phyloP scores from a whole-genome alignment of 2,888 invertebrate species.

The Diploptera punctata region DNA sequence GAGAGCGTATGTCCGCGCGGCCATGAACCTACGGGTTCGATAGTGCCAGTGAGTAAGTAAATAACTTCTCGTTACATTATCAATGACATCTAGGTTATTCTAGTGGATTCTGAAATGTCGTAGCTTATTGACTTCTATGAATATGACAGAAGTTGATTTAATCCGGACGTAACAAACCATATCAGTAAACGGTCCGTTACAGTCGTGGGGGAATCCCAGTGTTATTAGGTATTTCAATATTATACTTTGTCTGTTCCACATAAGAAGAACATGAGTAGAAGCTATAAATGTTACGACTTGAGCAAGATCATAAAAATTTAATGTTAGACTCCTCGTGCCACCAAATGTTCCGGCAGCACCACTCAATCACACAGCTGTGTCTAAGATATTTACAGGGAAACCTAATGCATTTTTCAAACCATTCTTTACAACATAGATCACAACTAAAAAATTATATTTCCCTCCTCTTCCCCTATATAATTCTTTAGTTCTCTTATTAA shows the following conservation, averaged over 20 bases:
- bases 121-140: too few relatives aligned
- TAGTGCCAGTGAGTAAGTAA: too few relatives aligned
- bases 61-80: too few relatives aligned
- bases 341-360: neutral
- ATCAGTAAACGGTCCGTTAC: too few relatives aligned
- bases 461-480: too few relatives aligned
- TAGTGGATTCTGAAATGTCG: too few relatives aligned
- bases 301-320: slow-evolving; percentile 29
- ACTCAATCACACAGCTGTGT: neutral
- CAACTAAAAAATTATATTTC: neutral
- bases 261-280: slow-evolving; percentile 15
- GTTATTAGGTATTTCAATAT: slow-evolving; percentile 25
- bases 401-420: slow-evolving; percentile 22
- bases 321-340: slow-evolving; percentile 1
- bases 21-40: too few relatives aligned
- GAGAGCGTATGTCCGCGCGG: too few relatives aligned
- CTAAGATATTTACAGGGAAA: neutral
- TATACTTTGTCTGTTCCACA: slow-evolving; percentile 18
- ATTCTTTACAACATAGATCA: neutral
- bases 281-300: slow-evolving; percentile 16
- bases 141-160: too few relatives aligned
- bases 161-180: too few relatives aligned
- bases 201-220: slow-evolving; percentile 23
- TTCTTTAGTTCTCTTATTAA: too few relatives aligned
- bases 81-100: too few relatives aligned